These are phyloP conservation scores for Hypena proboscidalis DNA, from an alignment of 2,888 invertebrate genomes.

Conservation along the genomic window DNA sequence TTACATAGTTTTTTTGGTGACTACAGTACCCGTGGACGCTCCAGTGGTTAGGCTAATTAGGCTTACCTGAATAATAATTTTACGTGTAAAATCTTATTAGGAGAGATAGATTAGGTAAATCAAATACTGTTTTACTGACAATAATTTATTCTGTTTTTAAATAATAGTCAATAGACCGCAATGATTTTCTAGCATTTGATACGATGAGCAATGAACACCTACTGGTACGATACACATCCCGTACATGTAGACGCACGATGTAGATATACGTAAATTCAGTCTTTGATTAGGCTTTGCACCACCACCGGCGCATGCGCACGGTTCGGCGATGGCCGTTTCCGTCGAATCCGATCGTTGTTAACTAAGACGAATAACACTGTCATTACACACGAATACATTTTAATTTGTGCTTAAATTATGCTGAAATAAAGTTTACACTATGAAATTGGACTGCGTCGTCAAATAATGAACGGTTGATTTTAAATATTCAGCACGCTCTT, in stretches of 20 bases:
- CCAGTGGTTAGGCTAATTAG: no score
- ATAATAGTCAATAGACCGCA: constrained; percentile 81
- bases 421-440: constrained; percentile 49
- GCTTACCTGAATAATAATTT: no score
- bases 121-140: constrained; percentile 28
- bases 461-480: constrained; percentile 38
- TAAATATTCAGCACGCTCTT: constrained; percentile 49
- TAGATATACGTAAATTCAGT: constrained; percentile 79
- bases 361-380: constrained; percentile 45
- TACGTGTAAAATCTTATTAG: no score
- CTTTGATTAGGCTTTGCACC: constrained; percentile 75
- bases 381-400: constrained; percentile 50
- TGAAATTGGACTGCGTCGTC: constrained; percentile 52
- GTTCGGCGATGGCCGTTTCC: constrained; percentile 44
- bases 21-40: no score
- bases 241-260: constrained; percentile 58
- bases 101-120: not conserved
- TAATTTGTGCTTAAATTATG: constrained; percentile 61
- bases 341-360: constrained; percentile 57
- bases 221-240: constrained; percentile 51
- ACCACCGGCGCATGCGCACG: constrained; percentile 33
- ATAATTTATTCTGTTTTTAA: constrained; percentile 60
- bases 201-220: constrained; percentile 75
- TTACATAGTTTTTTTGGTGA: no score
- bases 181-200: constrained; percentile 70